phyloP scores from a whole-genome alignment of 1,140 invertebrate species.

The Pemphigus obesinymphae region DNA sequence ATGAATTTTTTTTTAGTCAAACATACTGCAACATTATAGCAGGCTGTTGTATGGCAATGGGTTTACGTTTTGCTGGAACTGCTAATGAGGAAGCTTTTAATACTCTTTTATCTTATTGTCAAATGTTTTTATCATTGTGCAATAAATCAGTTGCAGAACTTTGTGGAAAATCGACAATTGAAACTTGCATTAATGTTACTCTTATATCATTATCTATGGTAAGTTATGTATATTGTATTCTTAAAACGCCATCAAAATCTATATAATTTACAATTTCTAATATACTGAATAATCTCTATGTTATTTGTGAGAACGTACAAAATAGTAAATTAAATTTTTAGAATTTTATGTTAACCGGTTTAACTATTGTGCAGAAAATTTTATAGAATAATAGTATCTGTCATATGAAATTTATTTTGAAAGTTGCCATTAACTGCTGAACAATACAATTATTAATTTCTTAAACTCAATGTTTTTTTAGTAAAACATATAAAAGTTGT shows the following conservation, averaged over 20 bases:
- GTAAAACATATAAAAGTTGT: no score
- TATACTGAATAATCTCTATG: no score
- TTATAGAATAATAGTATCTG: no score
- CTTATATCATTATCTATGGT: constrained; percentile 76
- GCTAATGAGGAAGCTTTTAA: constrained; percentile 76
- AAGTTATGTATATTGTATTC: constrained; percentile 45
- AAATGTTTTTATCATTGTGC: constrained; percentile 62
- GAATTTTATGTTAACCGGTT: neutral
- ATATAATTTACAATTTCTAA: no score
- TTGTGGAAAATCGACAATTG: constrained; percentile 82
- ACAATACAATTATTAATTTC: no score
- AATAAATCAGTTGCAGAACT: constrained; percentile 73
- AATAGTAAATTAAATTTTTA: no score
- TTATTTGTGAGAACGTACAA: no score
- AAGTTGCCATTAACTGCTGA: no score
- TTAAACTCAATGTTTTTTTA: no score
- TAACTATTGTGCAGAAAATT: neutral
- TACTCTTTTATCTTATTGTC: constrained; percentile 64
- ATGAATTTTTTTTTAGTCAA: constrained; percentile 62
- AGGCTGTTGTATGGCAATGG: constrained; percentile 90
- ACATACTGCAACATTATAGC: constrained; percentile 94
- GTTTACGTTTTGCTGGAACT: constrained; percentile 88
- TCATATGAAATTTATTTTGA: no score
- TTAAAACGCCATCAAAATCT: neutral
- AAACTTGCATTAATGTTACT: constrained; percentile 81